Conservation (phyloP, 1,140 invertebrate species). For the Procambarus virginalis region DNA sequence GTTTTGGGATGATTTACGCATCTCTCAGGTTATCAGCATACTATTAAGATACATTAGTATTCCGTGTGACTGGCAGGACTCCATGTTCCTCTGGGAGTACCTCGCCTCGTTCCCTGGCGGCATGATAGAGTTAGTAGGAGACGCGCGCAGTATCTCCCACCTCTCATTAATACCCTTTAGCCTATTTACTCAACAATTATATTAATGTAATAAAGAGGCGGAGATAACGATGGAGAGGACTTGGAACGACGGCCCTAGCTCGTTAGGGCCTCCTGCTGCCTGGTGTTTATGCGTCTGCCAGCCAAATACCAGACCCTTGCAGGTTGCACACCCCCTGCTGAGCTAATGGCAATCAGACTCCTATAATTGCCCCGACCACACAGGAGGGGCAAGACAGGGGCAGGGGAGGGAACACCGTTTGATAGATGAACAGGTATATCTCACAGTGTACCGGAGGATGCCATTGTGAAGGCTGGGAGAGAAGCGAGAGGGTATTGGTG, state of each 20-base stretch:
- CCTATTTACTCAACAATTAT: slow-evolving; percentile 45
- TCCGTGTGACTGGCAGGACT: neutral
- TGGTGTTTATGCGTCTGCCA: slow-evolving; percentile 11
- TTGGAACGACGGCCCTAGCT: neutral
- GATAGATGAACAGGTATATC: slow-evolving; percentile 49
- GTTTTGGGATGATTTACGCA: neutral
- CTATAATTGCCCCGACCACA: slow-evolving; percentile 51
- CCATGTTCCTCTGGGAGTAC: slow-evolving; percentile 13
- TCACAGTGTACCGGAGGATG: neutral
- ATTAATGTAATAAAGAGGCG: slow-evolving; percentile 43
- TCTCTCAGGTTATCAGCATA: neutral
- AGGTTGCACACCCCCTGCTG: slow-evolving; percentile 40
- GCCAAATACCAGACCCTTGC: slow-evolving; percentile 23
- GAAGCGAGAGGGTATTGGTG: neutral
- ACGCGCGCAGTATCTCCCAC: slow-evolving; percentile 20
- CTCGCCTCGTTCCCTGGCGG: neutral
- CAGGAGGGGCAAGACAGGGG: slow-evolving; percentile 37
- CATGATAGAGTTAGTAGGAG: slow-evolving; percentile 18
- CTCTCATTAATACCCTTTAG: slow-evolving; percentile 39
- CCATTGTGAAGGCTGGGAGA: neutral
- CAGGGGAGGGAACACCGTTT: slow-evolving; percentile 27
- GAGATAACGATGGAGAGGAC: slow-evolving; percentile 26
- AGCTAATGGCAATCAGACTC: slow-evolving; percentile 55
- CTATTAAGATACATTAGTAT: slow-evolving; percentile 20
- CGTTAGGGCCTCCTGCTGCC: slow-evolving; percentile 27